Evolutionary conservation across 2,888 invertebrate genomes (phyloP).

Genomic region (Epistrophe grossulariae): DNA sequence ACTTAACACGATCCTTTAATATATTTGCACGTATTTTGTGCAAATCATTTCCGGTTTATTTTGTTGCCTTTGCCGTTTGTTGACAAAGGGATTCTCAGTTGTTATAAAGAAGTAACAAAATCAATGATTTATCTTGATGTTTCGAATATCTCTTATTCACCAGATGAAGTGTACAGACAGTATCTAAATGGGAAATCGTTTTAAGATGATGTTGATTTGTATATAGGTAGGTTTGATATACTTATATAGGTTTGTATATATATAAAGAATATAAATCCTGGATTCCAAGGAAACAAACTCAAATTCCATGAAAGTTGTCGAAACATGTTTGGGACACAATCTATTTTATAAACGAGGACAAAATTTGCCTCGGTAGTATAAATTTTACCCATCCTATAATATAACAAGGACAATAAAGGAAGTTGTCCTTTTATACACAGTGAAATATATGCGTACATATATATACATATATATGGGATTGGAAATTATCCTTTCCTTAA

Average conservation of each 20-base stretch:
- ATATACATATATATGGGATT: not conserved
- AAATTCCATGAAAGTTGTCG: constrained; percentile 12
- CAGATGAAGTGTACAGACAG: constrained; percentile 16
- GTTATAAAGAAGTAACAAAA: not conserved
- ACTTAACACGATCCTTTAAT: not conserved
- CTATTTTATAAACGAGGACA: constrained; percentile 6
- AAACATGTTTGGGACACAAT: constrained; percentile 15
- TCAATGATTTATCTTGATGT: constrained; percentile 7
- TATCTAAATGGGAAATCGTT: constrained; percentile 21
- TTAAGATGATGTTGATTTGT: constrained; percentile 8
- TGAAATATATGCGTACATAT: not conserved
- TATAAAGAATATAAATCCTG: not conserved
- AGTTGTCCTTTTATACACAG: not conserved
- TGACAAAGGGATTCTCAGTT: constrained; percentile 16
- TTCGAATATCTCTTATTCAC: constrained; percentile 9
- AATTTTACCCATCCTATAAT: not conserved
- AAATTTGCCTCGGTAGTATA: not conserved
- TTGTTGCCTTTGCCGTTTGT: not conserved
- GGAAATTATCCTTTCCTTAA: constrained; percentile 33
- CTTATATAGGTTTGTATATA: not conserved
- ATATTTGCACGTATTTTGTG: constrained; percentile 4
- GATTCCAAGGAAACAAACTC: constrained; percentile 2
- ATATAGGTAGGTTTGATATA: not conserved
- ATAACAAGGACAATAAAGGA: not conserved
- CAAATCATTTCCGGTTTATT: constrained; percentile 5